Percentiles rank a stretch among this genome's conserved stretches.
Evolutionary conservation across 1,140 invertebrate species (phyloP).

Genomic region (Globodera ellingtonae): DNA sequence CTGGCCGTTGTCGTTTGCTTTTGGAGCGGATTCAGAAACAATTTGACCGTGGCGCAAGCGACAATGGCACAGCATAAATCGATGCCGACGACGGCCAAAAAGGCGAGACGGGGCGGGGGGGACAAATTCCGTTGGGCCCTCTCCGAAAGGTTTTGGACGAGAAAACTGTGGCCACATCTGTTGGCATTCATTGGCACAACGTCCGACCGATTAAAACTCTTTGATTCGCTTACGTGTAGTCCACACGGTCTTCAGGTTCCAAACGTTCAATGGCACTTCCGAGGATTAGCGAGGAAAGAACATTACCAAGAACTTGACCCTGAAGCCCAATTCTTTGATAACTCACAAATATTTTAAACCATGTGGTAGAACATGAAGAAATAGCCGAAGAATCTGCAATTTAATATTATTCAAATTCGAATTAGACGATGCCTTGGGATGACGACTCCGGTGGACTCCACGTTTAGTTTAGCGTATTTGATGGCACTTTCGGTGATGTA

Average conservation of each 20-base stretch:
- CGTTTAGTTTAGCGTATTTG: conserved; percentile 70
- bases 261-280: conserved; percentile 64
- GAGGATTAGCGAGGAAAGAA: conserved; percentile 87
- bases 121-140: conserved; percentile 69
- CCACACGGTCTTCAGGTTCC: conserved; percentile 45
- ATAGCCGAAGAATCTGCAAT: conserved; percentile 81
- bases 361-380: conserved; percentile 97
- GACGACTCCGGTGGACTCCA: conserved; percentile 79
- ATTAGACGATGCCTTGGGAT: conserved; percentile 67
- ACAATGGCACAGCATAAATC: conserved; percentile 82
- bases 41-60: conserved; percentile 80
- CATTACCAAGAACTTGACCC: conserved; percentile 90
- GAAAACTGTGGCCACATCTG: conserved; percentile 56
- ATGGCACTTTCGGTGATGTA: conserved; percentile 89
- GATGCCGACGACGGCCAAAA: conserved; percentile 76
- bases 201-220: neutral
- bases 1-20: conserved; percentile 41
- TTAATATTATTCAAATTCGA: neutral
- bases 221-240: conserved; percentile 39
- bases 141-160: conserved; percentile 34
- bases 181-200: conserved; percentile 6
- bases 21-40: conserved; percentile 86
- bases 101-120: conserved; percentile 77
- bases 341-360: neutral
- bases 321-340: neutral